Base-by-base conservation (phyloP, 92 coral and sea anemone genomes). In the Epizoanthus stellaris region DNA sequence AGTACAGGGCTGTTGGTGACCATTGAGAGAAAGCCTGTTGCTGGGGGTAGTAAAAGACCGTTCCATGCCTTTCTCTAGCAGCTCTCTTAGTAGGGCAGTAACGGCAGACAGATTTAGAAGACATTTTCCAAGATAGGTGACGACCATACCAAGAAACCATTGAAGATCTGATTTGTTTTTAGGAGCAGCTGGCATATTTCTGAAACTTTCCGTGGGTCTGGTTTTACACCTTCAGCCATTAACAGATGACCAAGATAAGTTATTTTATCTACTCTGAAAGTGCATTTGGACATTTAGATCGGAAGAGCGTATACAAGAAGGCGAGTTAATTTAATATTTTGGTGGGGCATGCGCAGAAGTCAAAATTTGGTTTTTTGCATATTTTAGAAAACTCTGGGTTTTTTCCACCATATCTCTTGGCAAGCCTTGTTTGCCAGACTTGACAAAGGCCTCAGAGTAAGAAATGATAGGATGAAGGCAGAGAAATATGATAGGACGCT, bases 121-220 rank as follows among this genome's bases (percentile, higher is more conserved):
- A 63, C 0, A 63, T 63, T 63, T 63, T 63, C 68, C 3, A 6
- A 63, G 68, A 63, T 63, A 63, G 23, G n/a, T 16, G 25, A 63
- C 68, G 25, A 63, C 68, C 68, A 63, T 4, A 34, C 68, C 68
- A 3, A 63, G 23, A 63, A 63, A 63, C 4, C 21, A 0, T 34
- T 63, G 68, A 17, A 63, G 8, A 21, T 63, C 21, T 17, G 23
- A 19, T 16, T 15, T 15, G 23, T 21, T 63, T 11, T 63, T 63
- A 34, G 68, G 68, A 17, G 68, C 68, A 63, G n/a, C n/a, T n/a
- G 68, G 68, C 36, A 63, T 63, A 63, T 63, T 63, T 23, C 21
- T 34, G 68, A 63, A 8, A 63, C 68, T 63, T 63, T 63, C 23
- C 23, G 23, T 0, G 25, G 69, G 34, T 17, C 38, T 7, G 69